These are phyloP conservation scores for Malthinus seriepunctatus DNA, from an alignment of 2,888 invertebrate genomes.

Conservation along the genomic window DNA sequence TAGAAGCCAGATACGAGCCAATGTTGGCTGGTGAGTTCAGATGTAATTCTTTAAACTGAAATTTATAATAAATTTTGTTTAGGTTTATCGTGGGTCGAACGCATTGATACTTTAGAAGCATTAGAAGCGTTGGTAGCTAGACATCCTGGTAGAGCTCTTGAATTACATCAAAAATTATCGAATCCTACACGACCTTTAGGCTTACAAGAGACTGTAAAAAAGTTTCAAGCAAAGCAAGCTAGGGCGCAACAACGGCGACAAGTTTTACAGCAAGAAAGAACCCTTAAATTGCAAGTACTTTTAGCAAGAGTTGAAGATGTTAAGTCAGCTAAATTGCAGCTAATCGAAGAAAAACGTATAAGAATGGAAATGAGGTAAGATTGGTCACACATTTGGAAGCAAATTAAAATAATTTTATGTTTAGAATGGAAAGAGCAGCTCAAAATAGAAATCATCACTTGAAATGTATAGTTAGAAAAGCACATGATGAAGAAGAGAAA, in stretches of 20 bases:
- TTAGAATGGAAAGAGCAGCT: slow-evolving; percentile 78
- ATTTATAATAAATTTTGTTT: slow-evolving; percentile 9
- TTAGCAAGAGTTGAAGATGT: slow-evolving; percentile 84
- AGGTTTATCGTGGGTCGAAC: slow-evolving; percentile 83
- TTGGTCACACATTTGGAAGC: neutral
- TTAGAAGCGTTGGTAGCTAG: slow-evolving; percentile 78
- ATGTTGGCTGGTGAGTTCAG: slow-evolving; percentile 61
- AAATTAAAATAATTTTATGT: slow-evolving; percentile 31
- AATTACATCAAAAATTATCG: slow-evolving; percentile 91
- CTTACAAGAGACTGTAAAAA: slow-evolving; percentile 77
- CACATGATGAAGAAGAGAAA: slow-evolving; percentile 97
- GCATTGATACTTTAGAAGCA: slow-evolving; percentile 78
- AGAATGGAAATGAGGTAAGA: slow-evolving; percentile 67
- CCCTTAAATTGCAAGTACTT: slow-evolving; percentile 82
- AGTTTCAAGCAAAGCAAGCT: slow-evolving; percentile 88
- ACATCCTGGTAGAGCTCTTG: slow-evolving; percentile 91
- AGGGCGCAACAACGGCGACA: slow-evolving; percentile 87
- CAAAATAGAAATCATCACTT: slow-evolving; percentile 86
- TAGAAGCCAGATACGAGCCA: slow-evolving; percentile 73
- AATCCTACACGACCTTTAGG: slow-evolving; percentile 86
- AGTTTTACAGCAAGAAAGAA: slow-evolving; percentile 80
- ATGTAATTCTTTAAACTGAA: too few relatives aligned
- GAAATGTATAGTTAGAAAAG: slow-evolving; percentile 86
- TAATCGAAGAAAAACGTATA: slow-evolving; percentile 79
- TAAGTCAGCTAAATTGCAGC: slow-evolving; percentile 80